Percentiles rank a stretch among this genome's conserved stretches.
Evolutionary conservation across 2,113 vertebrate species (phyloP).

Genomic region (Callorhinus ursinus): DNA sequence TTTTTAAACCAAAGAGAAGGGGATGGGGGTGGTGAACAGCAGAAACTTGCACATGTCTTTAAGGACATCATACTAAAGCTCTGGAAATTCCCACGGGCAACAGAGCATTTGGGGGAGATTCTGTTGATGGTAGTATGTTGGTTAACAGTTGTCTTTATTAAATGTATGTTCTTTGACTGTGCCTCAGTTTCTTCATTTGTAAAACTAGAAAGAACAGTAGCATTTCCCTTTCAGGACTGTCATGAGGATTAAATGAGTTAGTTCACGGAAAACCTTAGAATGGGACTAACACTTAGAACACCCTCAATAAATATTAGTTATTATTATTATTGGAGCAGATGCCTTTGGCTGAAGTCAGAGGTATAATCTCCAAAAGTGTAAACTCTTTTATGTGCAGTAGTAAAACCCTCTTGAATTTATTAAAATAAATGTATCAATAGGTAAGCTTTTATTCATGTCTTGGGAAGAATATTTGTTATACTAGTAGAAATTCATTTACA

Average conservation of each 20-base stretch:
- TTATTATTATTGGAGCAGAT: background rate
- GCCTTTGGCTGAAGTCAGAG: background rate
- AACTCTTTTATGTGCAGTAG: background rate
- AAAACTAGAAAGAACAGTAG: background rate
- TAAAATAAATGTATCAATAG: slow-evolving; percentile 10
- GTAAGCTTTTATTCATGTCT: background rate
- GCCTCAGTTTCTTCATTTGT: background rate
- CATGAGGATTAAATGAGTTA: background rate
- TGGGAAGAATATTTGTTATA: background rate
- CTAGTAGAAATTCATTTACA: background rate
- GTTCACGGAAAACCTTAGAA: background rate
- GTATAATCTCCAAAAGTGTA: background rate
- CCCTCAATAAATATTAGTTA: background rate
- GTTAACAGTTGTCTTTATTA: background rate
- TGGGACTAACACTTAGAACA: background rate
- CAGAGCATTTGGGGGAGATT: background rate
- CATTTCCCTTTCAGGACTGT: background rate
- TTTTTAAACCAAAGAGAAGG: background rate
- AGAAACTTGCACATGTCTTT: background rate
- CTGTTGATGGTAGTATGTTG: background rate
- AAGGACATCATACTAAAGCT: background rate
- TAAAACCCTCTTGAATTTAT: background rate
- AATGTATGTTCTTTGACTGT: background rate
- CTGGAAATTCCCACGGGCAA: background rate
- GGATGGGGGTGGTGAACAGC: rapidly evolving